Percentiles rank a stretch among this genome's conserved stretches.
Conservation (phyloP, 2,888 invertebrate genomes). For the Liodrosophila aerea region DNA sequence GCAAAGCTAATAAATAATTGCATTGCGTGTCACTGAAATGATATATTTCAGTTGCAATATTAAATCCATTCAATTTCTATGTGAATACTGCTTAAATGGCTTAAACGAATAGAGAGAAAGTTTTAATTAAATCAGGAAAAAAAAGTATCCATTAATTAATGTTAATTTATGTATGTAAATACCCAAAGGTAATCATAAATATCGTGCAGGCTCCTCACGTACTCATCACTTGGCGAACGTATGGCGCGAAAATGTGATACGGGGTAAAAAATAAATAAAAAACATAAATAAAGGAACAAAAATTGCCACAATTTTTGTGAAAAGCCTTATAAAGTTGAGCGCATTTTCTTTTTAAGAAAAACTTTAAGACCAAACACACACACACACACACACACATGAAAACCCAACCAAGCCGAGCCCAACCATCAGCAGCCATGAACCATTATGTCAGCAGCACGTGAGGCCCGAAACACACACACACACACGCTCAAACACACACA, state of each 20-base stretch:
- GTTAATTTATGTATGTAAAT: too few species aligned
- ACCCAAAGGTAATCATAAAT: too few species aligned
- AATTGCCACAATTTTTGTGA: constrained; percentile 25
- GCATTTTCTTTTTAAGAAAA: constrained; percentile 33
- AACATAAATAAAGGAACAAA: too few species aligned
- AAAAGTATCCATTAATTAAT: constrained; percentile 11
- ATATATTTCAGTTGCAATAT: neutral
- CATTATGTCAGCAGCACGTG: neutral
- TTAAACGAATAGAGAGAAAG: neutral
- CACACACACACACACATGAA: neutral
- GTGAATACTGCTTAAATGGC: neutral
- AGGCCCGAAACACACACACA: neutral
- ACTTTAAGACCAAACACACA: constrained; percentile 34
- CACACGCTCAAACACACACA: neutral
- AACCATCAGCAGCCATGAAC: neutral
- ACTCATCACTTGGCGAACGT: constrained; percentile 21
- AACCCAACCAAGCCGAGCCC: neutral
- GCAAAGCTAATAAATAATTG: neutral
- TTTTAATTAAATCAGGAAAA: constrained; percentile 9
- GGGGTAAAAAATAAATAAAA: neutral
- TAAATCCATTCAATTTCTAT: neutral
- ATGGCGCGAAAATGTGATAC: neutral
- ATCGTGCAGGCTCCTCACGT: too few species aligned
- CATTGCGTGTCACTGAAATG: neutral
- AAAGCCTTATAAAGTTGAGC: constrained; percentile 29